phyloP scores from a whole-genome alignment of 2,888 invertebrate genomes.

The Standfussiana lucernea region DNA sequence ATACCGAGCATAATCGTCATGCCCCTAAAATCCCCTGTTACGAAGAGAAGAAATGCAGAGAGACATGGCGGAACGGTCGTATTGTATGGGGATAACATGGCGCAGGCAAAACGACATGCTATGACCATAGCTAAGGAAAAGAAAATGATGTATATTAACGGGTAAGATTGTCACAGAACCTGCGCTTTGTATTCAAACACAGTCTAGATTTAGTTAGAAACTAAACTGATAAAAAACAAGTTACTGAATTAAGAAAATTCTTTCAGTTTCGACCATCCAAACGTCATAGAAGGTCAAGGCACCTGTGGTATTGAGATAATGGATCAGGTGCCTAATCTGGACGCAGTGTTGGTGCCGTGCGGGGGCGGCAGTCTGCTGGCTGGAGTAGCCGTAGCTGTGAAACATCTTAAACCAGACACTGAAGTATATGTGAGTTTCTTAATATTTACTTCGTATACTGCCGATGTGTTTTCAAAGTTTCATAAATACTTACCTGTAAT shows the following conservation, averaged over 20 bases:
- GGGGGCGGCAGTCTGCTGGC: constrained; percentile 98
- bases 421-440: constrained; percentile 94
- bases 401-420: constrained; percentile 95
- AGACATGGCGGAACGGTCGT: constrained; percentile 35
- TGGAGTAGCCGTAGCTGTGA: constrained; percentile 96
- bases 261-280: constrained; percentile 96
- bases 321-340: constrained; percentile 96
- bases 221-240: background rate
- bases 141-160: constrained; percentile 95
- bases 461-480: background rate
- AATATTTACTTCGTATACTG: background rate
- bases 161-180: constrained; percentile 89
- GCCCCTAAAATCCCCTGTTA: constrained; percentile 96
- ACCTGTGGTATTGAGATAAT: constrained; percentile 97
- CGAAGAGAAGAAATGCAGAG: constrained; percentile 93
- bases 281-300: constrained; percentile 98
- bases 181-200: background rate
- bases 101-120: constrained; percentile 94
- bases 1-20: constrained; percentile 96
- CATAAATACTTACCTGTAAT: background rate
- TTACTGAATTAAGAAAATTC: background rate
- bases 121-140: constrained; percentile 93
- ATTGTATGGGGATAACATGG: constrained; percentile 94
- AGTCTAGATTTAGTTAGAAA: background rate
- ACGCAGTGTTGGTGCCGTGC: constrained; percentile 97